Evolutionary conservation across 2,797 vertebrate genomes (phyloP), one percentile per base, ranked within the genome.

Genomic region (Erethizon dorsatum): DNA sequence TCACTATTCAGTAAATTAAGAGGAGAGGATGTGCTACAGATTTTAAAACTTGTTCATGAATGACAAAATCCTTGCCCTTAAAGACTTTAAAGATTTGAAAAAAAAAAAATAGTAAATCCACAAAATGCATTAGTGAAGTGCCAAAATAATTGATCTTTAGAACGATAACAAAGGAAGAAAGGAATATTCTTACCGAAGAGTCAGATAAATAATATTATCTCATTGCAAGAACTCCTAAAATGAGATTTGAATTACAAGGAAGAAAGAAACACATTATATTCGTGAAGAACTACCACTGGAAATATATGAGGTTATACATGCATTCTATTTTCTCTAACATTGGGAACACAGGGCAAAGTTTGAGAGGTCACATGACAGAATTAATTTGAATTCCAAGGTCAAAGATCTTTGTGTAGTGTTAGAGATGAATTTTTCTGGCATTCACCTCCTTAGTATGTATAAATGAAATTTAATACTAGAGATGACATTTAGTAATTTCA

Each of bases 381-480:
- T 1, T 79, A 6, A 75, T 63, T 59, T 67, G 13, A 95, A 52
- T 20, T 75, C 50, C 24, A 91, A 87, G 69, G 18, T 89, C 61
- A 86, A 9, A 94, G 41, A 91, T 63, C 2, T 57, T 80, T 94
- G 73, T 86, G 31, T 75, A 83, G 9, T 37, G 9, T 93, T 89
- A 93, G 4, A 50, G 41, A 57, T 71, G 10, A 83, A 54, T 67
- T 75, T 86, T 83, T 93, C 80, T 90, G 63, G 24, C 37, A 87
- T 95, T 89, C 61, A 83, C 6, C 26, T 45, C 67, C 41, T 13
- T 75, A 9, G 31, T 85, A 86, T n/a, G 57, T 78, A 79, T 83
- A 90, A 84, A 84, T 94, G 41, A 88, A 95, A 94, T 18, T 59
- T 15, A 67, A 24, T 83, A 54, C 20, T 71, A 87, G 7, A 54